Evolutionary conservation across 2,797 vertebrate genomes (phyloP), one percentile per base, ranked within the genome.

Genomic region (Leuciscus waleckii): DNA sequence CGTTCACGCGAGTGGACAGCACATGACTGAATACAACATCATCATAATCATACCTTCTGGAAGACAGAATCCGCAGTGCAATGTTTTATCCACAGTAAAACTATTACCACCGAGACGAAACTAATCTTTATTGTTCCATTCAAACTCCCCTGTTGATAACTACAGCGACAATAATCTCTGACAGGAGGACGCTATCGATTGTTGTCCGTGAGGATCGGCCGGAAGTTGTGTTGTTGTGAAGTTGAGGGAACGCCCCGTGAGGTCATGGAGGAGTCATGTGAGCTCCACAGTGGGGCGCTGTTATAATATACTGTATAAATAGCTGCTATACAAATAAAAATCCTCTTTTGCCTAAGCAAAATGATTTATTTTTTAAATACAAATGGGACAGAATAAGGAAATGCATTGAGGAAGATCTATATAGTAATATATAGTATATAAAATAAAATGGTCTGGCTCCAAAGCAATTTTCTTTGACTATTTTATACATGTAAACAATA

Each of bases 201-300:
- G 39, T 73, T 43, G 8, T 26, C 69, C 26, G 54, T 56, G 51
- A 51, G 29, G 41, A 68, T 65, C 63, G 26, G 67, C 88, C 89
- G 89, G 88, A 90, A 88, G 81, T 61, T 61, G 83, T 79, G 67
- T 26, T 87, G 56, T 81, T 87, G 78, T 77, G 58, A 56, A 37
- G 32, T 51, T 16, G 54, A 74, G 86, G 82, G 21, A 16, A 85
- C 84, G 84, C 84, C 83, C 68, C 67, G 49, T 56, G n/a, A 8
- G 37, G 63, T 68, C 65, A 56, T n/a, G 4, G 1, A 10, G 19
- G 7, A 26, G 21, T 21, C 16, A 16, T 0, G 73, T 17, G 63
- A 13, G 1, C 61, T 76, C 73, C 61, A 77, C 16, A 77, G 49
- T 16, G 73, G 43, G 46, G 43, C 61, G 61, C 73, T 32, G 23